A percentile compares a stretch with the other conserved stretches of the same genome.
phyloP scores from a whole-genome alignment of 2,113 vertebrate genomes.

The Hippoglossus stenolepis region DNA sequence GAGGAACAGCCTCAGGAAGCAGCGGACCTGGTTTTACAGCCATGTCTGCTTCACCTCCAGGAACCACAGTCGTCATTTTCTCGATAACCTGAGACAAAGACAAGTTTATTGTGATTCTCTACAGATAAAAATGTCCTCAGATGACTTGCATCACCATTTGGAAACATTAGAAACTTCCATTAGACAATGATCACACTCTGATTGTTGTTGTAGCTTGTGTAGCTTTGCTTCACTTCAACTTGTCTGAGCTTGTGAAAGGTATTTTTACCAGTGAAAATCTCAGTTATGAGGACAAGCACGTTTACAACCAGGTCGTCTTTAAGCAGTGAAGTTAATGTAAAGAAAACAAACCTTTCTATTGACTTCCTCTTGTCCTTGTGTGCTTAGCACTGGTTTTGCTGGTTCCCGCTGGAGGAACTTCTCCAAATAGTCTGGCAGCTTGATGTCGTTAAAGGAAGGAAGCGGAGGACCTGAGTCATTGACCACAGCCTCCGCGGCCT shows the following conservation, averaged over 20 bases:
- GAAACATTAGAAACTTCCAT: too few species aligned
- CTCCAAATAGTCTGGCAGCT: conserved; percentile 85
- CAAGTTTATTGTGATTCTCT: background rate
- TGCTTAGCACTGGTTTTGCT: conserved; percentile 69
- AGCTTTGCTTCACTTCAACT: background rate
- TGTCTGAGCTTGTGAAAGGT: background rate
- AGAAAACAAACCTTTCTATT: conserved; percentile 66
- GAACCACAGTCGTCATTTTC: conserved; percentile 42
- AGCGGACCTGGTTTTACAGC: conserved; percentile 37
- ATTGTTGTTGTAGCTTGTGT: background rate
- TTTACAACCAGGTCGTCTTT: background rate
- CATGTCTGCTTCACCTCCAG: conserved; percentile 45
- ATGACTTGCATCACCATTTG: too few species aligned
- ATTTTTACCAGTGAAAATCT: background rate
- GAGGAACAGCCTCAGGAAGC: conserved; percentile 52
- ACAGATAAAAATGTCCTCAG: background rate
- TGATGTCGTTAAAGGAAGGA: conserved; percentile 82
- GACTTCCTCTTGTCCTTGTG: conserved; percentile 55
- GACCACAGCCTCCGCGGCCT: conserved; percentile 53
- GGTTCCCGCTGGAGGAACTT: conserved; percentile 82
- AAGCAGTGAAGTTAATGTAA: background rate
- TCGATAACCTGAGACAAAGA: conserved; percentile 42
- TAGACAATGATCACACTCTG: background rate
- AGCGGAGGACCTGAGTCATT: conserved; percentile 66
- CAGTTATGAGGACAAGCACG: background rate